These are phyloP conservation scores for Pogonomyrmex californicus DNA, from an alignment of 1,140 invertebrate species.

Conservation along the genomic window DNA sequence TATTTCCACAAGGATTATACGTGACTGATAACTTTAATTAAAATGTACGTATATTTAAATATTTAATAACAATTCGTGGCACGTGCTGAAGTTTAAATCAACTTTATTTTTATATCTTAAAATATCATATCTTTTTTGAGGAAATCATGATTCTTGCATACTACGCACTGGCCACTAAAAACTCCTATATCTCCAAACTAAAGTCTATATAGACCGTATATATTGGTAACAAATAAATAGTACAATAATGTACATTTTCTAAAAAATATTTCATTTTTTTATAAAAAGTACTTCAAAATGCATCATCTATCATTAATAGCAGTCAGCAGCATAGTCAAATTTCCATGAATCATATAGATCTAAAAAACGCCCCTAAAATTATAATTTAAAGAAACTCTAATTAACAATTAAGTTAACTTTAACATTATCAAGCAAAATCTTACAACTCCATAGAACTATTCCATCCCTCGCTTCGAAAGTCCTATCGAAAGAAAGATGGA, in stretches of 20 bases:
- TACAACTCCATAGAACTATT: neutral
- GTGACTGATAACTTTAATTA: neutral
- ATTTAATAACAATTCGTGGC: neutral
- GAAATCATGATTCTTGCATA: conserved; percentile 17
- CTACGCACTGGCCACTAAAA: neutral
- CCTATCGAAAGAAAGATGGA: conserved; percentile 46
- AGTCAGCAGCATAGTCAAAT: neutral
- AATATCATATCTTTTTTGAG: conserved; percentile 12
- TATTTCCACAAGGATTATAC: neutral
- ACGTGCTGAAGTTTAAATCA: neutral
- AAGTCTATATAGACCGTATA: neutral
- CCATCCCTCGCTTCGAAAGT: conserved; percentile 7
- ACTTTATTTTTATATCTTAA: conserved; percentile 43
- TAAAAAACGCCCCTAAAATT: conserved; percentile 27
- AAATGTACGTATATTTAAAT: conserved; percentile 9
- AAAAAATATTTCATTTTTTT: conserved; percentile 22
- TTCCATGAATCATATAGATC: neutral
- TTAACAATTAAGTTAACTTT: neutral
- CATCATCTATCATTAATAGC: conserved; percentile 14
- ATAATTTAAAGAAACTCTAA: conserved; percentile 23
- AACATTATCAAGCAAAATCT: conserved; percentile 37
- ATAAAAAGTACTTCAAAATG: conserved; percentile 45
- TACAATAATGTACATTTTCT: conserved; percentile 35
- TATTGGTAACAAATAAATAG: conserved; percentile 17
- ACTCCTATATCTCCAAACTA: neutral